Base-by-base conservation (phyloP, 2,113 vertebrate genomes). In the Jaculus jaculus region DNA sequence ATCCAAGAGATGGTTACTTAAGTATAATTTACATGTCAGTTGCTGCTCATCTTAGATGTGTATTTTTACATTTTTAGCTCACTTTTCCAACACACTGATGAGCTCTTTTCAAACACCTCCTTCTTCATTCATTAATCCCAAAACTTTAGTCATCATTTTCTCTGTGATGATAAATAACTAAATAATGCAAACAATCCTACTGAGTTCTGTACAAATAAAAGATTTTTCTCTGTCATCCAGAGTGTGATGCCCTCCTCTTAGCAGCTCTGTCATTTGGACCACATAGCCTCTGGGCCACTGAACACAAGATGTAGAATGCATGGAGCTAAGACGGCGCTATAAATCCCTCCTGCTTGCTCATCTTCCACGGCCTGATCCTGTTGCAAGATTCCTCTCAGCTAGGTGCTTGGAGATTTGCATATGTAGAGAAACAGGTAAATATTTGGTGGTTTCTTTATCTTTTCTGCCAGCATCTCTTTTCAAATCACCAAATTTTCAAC, bases 41-140 rank as follows among this genome's bases (percentile, higher is more conserved):
- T 86, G 26, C 37, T 88, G 58, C 73, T 91, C 32, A 21, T 42
- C 61, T 58, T 16, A 79, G 26, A 21, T 21, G 9, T 66, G 60
- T 91, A 13, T n/a, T 80, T 84, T 72, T 37, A 73, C 26, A 63
- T 69, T 93, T 93, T 79, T 39, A 26, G 39, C 23, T 91, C 51
- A 69, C n/a, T 71, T 37, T 74, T 61, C 73, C 26, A 54, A 74
- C 61, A 58, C 15, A 54, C 1, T 10, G 21, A 81, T 8, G 8
- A n/a, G 61, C 54, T 54, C 54, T 54, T 54, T 54, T 54, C 54
- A 54, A 88, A 89, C 20, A 3, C 47, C 65, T 71, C 12, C 30
- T 81, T 75, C 20, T 28, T 18, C 34, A 34, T 58, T 65, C 7
- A 34, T 39, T 82, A 30, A 92, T 9, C 65, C 15, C 15, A 71